phyloP scores from a whole-genome alignment of 2,888 invertebrate species.

The Leucophora obtusa region DNA sequence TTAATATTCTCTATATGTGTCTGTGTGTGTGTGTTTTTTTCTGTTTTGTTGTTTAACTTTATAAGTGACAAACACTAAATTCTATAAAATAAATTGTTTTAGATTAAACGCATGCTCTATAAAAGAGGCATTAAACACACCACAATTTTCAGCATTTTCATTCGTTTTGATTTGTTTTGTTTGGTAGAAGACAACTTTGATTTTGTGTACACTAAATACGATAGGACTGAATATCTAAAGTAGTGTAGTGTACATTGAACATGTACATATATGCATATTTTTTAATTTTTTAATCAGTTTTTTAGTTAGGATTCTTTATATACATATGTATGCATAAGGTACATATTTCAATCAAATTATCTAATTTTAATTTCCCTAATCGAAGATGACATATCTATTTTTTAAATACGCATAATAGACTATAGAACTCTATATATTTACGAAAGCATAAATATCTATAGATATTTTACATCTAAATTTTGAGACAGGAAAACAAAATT shows the following conservation, averaged over 20 bases:
- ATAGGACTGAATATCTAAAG: not conserved
- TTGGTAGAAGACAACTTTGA: not conserved
- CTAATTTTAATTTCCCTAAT: not conserved
- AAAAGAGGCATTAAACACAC: not conserved
- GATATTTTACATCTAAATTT: not conserved
- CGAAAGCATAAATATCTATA: not conserved
- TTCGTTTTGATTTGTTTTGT: not conserved
- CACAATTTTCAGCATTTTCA: not conserved
- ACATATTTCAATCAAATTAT: not conserved
- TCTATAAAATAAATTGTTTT: not conserved
- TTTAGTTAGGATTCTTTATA: constrained; percentile 1
- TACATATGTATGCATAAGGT: not conserved
- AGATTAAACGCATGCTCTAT: not conserved
- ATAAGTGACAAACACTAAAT: too few relatives aligned
- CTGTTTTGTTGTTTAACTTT: too few relatives aligned
- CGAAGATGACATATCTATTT: not conserved
- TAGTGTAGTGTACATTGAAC: too few relatives aligned
- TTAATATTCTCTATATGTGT: too few relatives aligned
- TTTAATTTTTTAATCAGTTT: not conserved
- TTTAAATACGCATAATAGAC: not conserved
- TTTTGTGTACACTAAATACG: not conserved
- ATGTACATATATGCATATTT: not conserved
- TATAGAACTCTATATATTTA: not conserved
- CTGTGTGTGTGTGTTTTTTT: too few relatives aligned
- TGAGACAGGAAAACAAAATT: not conserved